Percentiles rank a stretch among this genome's conserved stretches.
Evolutionary conservation across 2,113 vertebrate species (phyloP).

Genomic region (Parotia lawesii): DNA sequence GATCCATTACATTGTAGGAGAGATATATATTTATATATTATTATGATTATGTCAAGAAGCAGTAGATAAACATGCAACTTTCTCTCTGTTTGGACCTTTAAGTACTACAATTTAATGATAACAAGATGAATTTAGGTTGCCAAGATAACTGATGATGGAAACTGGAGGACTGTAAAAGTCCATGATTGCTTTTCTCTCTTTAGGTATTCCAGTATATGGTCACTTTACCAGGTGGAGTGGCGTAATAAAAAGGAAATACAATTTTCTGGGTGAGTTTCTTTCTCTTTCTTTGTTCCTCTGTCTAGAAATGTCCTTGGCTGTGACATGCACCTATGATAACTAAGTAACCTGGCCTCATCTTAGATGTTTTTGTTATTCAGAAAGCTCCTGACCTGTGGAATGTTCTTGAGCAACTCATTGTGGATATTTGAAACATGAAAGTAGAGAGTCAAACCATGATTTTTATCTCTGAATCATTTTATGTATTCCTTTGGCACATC

Average conservation of each 20-base stretch:
- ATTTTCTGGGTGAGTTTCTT: not conserved
- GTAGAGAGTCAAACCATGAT: not conserved
- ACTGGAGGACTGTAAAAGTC: not conserved
- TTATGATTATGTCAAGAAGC: not conserved
- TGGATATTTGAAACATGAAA: not conserved
- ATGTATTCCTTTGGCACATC: slow-evolving; percentile 22
- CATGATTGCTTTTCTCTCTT: not conserved
- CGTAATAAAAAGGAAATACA: not conserved
- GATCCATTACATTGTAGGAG: not conserved
- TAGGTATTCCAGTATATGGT: not conserved
- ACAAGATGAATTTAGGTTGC: not conserved
- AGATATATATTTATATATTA: not conserved
- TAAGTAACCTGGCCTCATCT: not conserved
- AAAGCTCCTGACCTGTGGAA: not conserved
- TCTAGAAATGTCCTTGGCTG: not conserved
- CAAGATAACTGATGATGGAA: not conserved
- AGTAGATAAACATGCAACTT: not conserved
- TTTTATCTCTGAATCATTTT: not conserved
- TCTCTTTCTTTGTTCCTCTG: not conserved
- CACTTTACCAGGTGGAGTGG: not conserved
- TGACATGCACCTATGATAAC: not conserved
- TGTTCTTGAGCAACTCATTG: not conserved
- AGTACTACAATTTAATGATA: not conserved
- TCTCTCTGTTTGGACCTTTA: not conserved
- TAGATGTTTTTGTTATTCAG: not conserved